Base-by-base conservation (phyloP, 2,888 invertebrate species). In the Tetragnatha montana region DNA sequence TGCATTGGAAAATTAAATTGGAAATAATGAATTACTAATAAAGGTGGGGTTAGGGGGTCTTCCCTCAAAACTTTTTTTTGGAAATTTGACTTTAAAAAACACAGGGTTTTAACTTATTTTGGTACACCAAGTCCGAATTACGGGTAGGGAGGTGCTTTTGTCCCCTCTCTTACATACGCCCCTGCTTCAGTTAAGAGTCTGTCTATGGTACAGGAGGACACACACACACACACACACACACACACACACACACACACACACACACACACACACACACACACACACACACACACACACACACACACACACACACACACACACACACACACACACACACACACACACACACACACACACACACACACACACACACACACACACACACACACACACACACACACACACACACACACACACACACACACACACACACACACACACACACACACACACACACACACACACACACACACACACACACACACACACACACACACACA, bases 401-500 rank as follows among this genome's bases (percentile, higher is more conserved):
- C 60, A 60, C 60, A 60, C 60, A 60, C 60, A 60, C 60, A 60
- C 60, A 60, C 60, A 60, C 60, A 60, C 60, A 60, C 60, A 60
- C 60, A 60, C 60, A 60, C 60, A 60, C 60, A 60, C 60, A 60
- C 60, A 60, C 60, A 60, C 60, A 60, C 60, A 60, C 60, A 60
- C 60, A 60, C 60, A 60, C 60, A 60, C 60, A 60, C 60, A 60
- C 60, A 60, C 60, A 60, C 60, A 60, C 60, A 60, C 60, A 60
- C 14, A 60, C 14, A 60, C 14, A 60, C 14, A 60, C 14, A 60
- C 14, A 60, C 14, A 60, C 14, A 14, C 60, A 60, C 12, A 60
- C 10, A 71, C n/a, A 79, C 71, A 71, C 71, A 21, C 71, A 71
- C 71, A 21, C 71, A 71, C 71, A 21, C 71, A 71, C 71, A 71